Conservation (phyloP, 2,113 vertebrate species). For the Laticauda laticaudata region DNA sequence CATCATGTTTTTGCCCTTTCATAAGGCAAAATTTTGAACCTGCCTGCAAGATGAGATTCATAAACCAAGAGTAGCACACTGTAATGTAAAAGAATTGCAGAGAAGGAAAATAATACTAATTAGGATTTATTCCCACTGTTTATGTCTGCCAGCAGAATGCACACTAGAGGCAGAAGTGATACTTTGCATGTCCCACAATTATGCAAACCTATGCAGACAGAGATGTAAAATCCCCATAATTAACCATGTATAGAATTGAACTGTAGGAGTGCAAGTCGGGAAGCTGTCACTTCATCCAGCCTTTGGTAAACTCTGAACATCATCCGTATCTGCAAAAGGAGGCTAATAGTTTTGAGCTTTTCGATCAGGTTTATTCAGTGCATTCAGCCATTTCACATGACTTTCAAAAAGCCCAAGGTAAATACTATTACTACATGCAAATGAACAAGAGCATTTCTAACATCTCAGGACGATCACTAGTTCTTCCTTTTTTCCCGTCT, state of each 20-base stretch:
- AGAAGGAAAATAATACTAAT: not conserved
- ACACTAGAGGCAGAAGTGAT: not conserved
- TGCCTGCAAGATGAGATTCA: not conserved
- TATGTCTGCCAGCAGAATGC: not conserved
- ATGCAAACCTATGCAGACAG: not conserved
- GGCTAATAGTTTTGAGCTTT: not conserved
- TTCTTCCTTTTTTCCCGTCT: too few relatives aligned
- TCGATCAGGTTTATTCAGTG: not conserved
- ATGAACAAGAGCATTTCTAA: not conserved
- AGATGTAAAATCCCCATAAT: not conserved
- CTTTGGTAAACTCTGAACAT: not conserved
- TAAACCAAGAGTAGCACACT: not conserved
- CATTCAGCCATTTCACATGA: not conserved
- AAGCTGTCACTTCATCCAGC: not conserved
- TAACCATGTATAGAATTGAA: not conserved
- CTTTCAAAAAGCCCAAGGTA: not conserved
- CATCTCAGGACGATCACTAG: not conserved
- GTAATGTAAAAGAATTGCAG: not conserved
- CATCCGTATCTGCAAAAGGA: not conserved
- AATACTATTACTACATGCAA: not conserved
- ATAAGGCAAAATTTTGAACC: not conserved
- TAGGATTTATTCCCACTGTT: not conserved
- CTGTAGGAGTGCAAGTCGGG: not conserved
- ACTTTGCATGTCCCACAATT: not conserved
- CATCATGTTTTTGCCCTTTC: not conserved